Evolutionary conservation across 37 sponge, comb jelly and placozoan genomes (phyloP).

Genomic region (Beroe forskalii): DNA sequence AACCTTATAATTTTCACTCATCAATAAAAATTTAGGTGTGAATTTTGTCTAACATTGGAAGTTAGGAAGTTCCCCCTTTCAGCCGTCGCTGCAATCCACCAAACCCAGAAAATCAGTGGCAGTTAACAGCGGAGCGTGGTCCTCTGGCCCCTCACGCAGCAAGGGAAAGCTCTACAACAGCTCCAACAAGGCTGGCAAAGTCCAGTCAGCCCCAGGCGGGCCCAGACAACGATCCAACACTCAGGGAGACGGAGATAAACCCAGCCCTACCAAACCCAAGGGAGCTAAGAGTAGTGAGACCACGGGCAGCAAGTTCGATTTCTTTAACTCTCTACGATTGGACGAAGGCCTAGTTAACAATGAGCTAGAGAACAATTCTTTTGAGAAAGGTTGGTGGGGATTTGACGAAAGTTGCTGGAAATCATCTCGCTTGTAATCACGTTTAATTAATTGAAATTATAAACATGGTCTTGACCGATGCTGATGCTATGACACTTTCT

Average conservation of each 20-base stretch:
- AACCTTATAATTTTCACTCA: too few species aligned
- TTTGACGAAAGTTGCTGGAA: too few species aligned
- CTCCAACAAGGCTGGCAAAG: neutral
- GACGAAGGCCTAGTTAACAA: conserved; percentile 43
- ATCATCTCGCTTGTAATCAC: too few species aligned
- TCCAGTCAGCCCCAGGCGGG: neutral
- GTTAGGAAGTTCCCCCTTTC: neutral
- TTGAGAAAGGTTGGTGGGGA: neutral
- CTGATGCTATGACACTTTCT: too few species aligned
- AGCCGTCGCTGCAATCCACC: conserved; percentile 47
- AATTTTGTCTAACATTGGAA: neutral
- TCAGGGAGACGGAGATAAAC: conserved; percentile 28
- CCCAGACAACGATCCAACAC: neutral
- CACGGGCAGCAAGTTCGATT: conserved; percentile 39
- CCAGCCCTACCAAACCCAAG: neutral
- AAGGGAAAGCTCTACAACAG: neutral
- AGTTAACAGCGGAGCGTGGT: conserved; percentile 25
- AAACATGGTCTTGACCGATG: too few species aligned
- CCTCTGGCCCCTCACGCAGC: neutral
- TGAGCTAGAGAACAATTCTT: conserved; percentile 41
- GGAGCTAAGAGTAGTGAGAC: neutral
- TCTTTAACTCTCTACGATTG: conserved; percentile 57
- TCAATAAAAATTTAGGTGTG: too few species aligned
- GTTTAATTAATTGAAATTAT: too few species aligned
- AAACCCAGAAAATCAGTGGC: conserved; percentile 1